phyloP scores from a whole-genome alignment of 2,888 invertebrate species.

The Hydropsyche betteni region DNA sequence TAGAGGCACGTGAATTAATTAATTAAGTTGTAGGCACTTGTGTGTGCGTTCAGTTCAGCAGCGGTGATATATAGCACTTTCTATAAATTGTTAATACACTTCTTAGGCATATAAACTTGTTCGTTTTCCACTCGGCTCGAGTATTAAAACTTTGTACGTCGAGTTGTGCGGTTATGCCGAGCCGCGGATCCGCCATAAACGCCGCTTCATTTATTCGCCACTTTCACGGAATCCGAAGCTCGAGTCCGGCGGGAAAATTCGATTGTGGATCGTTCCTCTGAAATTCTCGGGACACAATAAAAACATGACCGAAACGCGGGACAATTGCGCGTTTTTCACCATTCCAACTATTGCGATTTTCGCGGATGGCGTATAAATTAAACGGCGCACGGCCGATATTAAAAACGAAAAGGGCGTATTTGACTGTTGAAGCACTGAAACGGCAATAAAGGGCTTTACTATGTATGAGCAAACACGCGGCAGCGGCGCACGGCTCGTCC shows the following conservation, averaged over 20 bases:
- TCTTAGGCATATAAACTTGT: slow-evolving; percentile 33
- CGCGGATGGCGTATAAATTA: background rate
- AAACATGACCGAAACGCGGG: background rate
- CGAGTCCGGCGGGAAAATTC: slow-evolving; percentile 13
- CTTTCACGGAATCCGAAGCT: slow-evolving; percentile 9
- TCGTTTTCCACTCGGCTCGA: slow-evolving; percentile 20
- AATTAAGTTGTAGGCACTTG: slow-evolving; percentile 18
- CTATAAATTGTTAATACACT: slow-evolving; percentile 33
- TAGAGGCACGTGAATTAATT: slow-evolving; percentile 20
- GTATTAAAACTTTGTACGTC: slow-evolving; percentile 21
- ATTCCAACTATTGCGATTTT: background rate
- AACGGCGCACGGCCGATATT: slow-evolving; percentile 8
- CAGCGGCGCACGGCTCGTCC: slow-evolving; percentile 41
- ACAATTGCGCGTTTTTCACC: background rate
- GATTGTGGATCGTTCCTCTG: background rate
- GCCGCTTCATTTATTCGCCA: slow-evolving; percentile 8
- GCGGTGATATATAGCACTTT: slow-evolving; percentile 23
- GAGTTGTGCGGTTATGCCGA: background rate
- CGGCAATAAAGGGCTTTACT: slow-evolving; percentile 43
- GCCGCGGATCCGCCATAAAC: slow-evolving; percentile 16
- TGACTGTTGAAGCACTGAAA: slow-evolving; percentile 36
- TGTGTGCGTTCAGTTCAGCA: background rate
- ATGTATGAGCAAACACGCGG: slow-evolving; percentile 41
- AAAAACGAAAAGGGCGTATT: slow-evolving; percentile 23
- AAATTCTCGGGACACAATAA: background rate